Percentiles rank a stretch among this genome's conserved stretches.
Evolutionary conservation across 2,113 vertebrate genomes (phyloP).

Genomic region (Emydura subglobosa): DNA sequence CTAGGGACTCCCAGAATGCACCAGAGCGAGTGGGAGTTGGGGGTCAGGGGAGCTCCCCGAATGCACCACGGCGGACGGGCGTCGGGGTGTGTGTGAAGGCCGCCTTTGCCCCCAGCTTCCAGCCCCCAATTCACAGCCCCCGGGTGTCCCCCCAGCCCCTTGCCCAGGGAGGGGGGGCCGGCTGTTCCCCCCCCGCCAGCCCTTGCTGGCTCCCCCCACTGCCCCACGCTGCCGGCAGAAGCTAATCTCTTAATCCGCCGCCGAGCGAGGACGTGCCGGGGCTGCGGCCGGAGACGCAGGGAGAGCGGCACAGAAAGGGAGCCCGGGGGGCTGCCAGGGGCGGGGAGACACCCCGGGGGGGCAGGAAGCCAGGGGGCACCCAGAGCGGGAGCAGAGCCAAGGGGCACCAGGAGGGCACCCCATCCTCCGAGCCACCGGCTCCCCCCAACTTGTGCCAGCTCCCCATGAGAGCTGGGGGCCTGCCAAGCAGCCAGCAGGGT

Average conservation of each 20-base stretch:
- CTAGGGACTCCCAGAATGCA: not conserved
- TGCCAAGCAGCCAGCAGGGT: not conserved
- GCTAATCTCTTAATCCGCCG: constrained; percentile 30
- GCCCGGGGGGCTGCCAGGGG: not conserved
- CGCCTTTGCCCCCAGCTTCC: not conserved
- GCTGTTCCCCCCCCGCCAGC: too few relatives aligned
- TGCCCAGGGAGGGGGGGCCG: too few relatives aligned
- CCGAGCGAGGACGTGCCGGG: not conserved
- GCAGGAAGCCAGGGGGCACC: not conserved
- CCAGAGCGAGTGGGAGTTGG: too few relatives aligned
- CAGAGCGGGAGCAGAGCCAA: not conserved
- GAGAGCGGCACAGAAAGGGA: not conserved
- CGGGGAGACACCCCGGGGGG: not conserved
- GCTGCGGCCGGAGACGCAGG: not conserved
- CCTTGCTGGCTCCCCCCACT: too few relatives aligned
- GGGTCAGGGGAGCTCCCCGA: not conserved
- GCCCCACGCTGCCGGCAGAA: not conserved
- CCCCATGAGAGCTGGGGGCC: not conserved
- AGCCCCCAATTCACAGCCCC: not conserved
- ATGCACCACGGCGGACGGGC: not conserved
- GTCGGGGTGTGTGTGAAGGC: not conserved
- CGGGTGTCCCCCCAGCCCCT: not conserved
- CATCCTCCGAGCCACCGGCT: not conserved
- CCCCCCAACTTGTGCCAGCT: not conserved
- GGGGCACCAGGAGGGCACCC: not conserved